phyloP scores from a whole-genome alignment of 2,797 vertebrate genomes.

The Luscinia megarhynchos region DNA sequence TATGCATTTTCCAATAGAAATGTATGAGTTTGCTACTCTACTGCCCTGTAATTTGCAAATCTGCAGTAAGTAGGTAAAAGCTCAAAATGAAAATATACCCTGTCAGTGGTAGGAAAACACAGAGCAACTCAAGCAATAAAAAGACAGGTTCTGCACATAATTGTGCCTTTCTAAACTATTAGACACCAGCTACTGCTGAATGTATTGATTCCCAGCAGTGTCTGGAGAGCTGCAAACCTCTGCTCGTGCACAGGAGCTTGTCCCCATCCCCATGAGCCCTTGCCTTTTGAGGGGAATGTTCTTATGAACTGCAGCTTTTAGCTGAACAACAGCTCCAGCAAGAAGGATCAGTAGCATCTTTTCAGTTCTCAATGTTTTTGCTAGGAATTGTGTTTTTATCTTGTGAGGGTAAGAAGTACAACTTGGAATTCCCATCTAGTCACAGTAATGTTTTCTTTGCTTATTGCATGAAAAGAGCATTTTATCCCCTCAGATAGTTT shows the following conservation, averaged over 20 bases:
- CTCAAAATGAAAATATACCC: neutral
- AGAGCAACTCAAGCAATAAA: neutral
- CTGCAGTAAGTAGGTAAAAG: neutral
- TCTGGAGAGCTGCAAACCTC: neutral
- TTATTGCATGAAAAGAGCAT: neutral
- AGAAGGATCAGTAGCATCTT: neutral
- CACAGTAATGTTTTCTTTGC: neutral
- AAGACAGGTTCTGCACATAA: neutral
- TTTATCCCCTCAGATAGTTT: neutral
- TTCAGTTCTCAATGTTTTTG: neutral
- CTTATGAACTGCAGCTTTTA: neutral
- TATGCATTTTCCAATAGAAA: neutral
- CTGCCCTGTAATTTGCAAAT: neutral
- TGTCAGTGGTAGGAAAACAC: neutral
- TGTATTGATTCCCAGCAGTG: neutral
- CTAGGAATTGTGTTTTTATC: neutral
- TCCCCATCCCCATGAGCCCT: neutral
- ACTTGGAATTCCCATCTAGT: neutral
- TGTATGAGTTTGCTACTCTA: neutral
- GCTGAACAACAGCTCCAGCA: neutral
- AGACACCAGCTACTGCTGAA: neutral
- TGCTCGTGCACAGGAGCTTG: neutral
- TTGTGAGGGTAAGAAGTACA: neutral
- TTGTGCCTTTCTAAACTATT: neutral
- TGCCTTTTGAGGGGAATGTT: neutral